Conservation (phyloP, 2,888 invertebrate species). For the Mylabris sibirica region DNA sequence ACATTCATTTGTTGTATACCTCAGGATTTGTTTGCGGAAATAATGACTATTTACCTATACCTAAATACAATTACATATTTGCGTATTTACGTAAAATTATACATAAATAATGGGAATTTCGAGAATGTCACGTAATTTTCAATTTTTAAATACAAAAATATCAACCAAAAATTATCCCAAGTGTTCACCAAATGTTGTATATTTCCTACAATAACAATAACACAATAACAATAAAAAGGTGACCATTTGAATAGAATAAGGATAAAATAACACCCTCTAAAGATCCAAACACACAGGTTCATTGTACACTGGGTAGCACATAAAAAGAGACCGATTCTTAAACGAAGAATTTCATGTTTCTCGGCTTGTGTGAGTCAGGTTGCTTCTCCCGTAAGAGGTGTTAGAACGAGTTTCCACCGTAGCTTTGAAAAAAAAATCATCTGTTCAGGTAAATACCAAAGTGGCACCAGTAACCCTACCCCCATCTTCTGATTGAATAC, state of each 20-base stretch:
- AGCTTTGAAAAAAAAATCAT: no score
- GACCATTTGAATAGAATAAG: conserved; percentile 5
- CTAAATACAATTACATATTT: not conserved
- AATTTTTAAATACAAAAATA: not conserved
- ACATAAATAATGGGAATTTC: no score
- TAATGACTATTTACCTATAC: not conserved
- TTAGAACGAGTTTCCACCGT: no score
- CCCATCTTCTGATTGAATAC: no score
- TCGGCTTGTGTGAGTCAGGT: no score
- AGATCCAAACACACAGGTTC: no score
- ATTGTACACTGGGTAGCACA: no score
- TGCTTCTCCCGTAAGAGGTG: no score
- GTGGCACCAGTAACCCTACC: no score
- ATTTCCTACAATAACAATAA: not conserved
- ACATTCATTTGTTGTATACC: conserved; percentile 2
- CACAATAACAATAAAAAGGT: not conserved
- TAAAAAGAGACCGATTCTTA: no score
- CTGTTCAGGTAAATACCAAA: no score
- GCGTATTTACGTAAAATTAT: not conserved
- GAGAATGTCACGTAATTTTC: not conserved
- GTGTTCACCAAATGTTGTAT: conserved; percentile 9
- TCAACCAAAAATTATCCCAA: not conserved
- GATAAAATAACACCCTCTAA: not conserved
- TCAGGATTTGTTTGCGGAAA: not conserved
- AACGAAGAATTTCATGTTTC: no score